phyloP scores from a whole-genome alignment of 1,140 invertebrate species.

The Drosophila sturtevanti region DNA sequence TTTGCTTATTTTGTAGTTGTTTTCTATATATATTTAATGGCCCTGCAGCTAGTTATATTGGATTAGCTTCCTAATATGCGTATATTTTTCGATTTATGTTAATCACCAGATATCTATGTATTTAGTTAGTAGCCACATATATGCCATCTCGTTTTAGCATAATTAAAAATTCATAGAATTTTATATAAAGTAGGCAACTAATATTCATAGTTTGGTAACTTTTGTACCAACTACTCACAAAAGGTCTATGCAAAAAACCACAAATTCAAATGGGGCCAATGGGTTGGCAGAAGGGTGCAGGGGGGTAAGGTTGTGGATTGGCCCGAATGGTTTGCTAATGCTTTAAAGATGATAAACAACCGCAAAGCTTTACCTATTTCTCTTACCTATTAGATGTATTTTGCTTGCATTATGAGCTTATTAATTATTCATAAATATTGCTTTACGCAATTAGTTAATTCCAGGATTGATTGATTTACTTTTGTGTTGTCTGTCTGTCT shows the following conservation, averaged over 20 bases:
- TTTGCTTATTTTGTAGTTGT: no score
- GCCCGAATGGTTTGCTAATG: conserved; percentile 9
- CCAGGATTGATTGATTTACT: conserved; percentile 69
- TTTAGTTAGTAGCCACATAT: background rate
- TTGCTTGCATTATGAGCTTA: conserved; percentile 60
- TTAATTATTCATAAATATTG: conserved; percentile 78
- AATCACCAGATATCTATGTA: conserved; percentile 17
- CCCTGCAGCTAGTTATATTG: conserved; percentile 13
- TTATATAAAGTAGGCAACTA: conserved; percentile 60
- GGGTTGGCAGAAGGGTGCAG: no score
- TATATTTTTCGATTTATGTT: conserved; percentile 56
- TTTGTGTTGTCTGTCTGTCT: conserved; percentile 55
- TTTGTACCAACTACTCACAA: conserved; percentile 38
- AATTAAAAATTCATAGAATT: conserved; percentile 64
- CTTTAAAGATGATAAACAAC: conserved; percentile 54
- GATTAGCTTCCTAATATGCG: background rate
- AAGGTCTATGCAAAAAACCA: conserved; percentile 22
- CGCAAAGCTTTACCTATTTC: conserved; percentile 28
- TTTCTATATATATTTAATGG: conserved; percentile 26
- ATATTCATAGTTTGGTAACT: conserved; percentile 62
- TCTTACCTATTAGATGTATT: background rate
- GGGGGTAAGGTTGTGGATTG: background rate
- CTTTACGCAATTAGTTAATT: conserved; percentile 75
- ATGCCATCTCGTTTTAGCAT: background rate
- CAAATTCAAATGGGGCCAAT: conserved; percentile 14